These are phyloP conservation scores for Drosophila parthenogenetica DNA, from an alignment of 2,888 invertebrate species.

Conservation along the genomic window DNA sequence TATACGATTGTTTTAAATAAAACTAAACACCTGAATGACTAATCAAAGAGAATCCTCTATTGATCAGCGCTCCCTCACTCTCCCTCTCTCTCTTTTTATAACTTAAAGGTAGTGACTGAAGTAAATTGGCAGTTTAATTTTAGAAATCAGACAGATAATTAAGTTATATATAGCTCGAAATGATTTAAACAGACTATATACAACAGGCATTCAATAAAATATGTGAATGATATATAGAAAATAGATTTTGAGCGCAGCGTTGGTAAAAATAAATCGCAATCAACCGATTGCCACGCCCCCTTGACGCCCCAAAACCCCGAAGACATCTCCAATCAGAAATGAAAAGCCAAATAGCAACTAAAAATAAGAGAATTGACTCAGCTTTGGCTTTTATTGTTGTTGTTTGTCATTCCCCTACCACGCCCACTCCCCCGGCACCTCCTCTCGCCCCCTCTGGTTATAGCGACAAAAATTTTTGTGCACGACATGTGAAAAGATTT, in stretches of 20 bases:
- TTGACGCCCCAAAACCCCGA: background rate
- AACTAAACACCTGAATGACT: constrained; percentile 68
- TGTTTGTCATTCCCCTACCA: constrained; percentile 21
- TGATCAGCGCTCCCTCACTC: too few relatives aligned
- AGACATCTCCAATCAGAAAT: background rate
- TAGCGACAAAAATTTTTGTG: constrained; percentile 56
- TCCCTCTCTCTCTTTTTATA: background rate
- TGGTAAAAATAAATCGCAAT: constrained; percentile 60
- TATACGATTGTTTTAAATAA: constrained; percentile 41
- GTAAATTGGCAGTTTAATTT: constrained; percentile 57
- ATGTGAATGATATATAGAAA: constrained; percentile 33
- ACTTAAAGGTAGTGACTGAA: constrained; percentile 7
- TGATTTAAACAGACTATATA: constrained; percentile 32
- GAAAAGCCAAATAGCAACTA: constrained; percentile 55
- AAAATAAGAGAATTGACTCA: constrained; percentile 81
- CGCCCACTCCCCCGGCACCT: background rate
- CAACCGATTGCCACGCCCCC: constrained; percentile 36
- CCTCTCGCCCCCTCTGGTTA: constrained; percentile 12
- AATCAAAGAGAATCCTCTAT: constrained; percentile 25
- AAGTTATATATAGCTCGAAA: constrained; percentile 65
- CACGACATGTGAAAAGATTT: constrained; percentile 32
- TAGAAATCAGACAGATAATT: constrained; percentile 57
- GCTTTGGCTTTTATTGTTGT: constrained; percentile 48
- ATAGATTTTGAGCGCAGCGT: constrained; percentile 47
- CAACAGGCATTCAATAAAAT: constrained; percentile 42